These are phyloP conservation scores for Aphodius sticticus DNA, from an alignment of 2,888 invertebrate genomes.

Conservation along the genomic window DNA sequence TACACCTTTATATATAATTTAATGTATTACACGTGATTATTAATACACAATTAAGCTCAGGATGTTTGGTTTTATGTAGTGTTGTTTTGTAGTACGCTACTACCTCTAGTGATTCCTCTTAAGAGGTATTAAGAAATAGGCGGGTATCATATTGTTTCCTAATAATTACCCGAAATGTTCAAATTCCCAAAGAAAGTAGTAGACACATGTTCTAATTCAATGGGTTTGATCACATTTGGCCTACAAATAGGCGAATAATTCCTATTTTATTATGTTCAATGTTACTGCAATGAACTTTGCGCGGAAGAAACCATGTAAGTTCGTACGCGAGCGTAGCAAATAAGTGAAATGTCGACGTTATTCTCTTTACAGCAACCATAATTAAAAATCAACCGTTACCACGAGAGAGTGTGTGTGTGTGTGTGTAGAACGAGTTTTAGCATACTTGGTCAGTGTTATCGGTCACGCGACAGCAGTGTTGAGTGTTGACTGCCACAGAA, in stretches of 20 bases:
- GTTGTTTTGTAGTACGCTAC: no score
- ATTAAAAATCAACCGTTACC: background rate
- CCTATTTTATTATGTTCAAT: background rate
- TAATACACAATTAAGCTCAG: no score
- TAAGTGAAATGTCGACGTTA: background rate
- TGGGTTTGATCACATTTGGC: no score
- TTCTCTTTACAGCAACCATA: background rate
- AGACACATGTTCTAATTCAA: no score
- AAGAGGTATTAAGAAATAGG: no score
- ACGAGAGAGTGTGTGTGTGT: background rate
- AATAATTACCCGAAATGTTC: no score
- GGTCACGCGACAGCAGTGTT: background rate
- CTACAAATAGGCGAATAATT: background rate
- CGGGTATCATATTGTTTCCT: no score
- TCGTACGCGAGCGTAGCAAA: background rate
- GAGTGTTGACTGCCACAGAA: background rate
- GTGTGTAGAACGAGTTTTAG: background rate
- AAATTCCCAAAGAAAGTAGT: no score
- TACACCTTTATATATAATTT: no score
- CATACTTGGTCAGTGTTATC: background rate
- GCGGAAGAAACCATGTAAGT: background rate
- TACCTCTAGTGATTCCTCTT: no score
- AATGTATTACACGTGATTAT: no score
- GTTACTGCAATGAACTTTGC: background rate
- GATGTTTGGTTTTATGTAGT: no score